Evolutionary conservation across 2,113 vertebrate species (phyloP), one percentile per base, ranked within the genome.

Genomic region (Sinocyclocheilus anshuiensis): DNA sequence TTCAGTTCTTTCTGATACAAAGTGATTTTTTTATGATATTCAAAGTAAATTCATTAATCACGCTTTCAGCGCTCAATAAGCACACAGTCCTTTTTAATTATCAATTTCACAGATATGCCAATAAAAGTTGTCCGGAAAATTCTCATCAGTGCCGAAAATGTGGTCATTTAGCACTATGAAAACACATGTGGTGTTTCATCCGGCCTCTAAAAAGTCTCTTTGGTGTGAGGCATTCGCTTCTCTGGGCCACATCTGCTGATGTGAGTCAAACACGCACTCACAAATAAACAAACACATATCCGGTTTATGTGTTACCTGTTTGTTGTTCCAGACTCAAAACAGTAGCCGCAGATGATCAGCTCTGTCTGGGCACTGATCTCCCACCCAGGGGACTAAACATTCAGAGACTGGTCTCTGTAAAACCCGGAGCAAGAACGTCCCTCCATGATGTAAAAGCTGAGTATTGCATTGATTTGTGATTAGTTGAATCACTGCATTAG

Each of bases 251-350:
- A 53, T 77, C 81, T 65, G 79, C 42, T 67, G 74, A 69, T 36
- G 26, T 83, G 22, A 79, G 50, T 55, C n/a, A 69, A 81, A 81
- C 55, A 75, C 22, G 26, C 24, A 74, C 24, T 48, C 39, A 26
- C 55, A 45, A 3, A 39, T 67, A 29, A 33, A 63, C 55, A 72
- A 39, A 77, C 22, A 83, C 55, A 84, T 26, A 29, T 72, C 77
- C 33, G 22, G 59, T 33, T 55, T 81, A 53, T 79, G 12, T 59
- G 45, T 71, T 86, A 87, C 88, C 84, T 77, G 89, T 88, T 88
- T 89, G 57, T 84, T 89, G 42, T 80, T 80, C 69, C 57, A 81
- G 48, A 63, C 29, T 81, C n/a, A 26, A 67, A 20, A 65, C 77
- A 86, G 84, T 42, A 50, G 74, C 26, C 6, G 16, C 36, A 26